Conservation (phyloP, 2,113 vertebrate species). For the Ameiurus melas region DNA sequence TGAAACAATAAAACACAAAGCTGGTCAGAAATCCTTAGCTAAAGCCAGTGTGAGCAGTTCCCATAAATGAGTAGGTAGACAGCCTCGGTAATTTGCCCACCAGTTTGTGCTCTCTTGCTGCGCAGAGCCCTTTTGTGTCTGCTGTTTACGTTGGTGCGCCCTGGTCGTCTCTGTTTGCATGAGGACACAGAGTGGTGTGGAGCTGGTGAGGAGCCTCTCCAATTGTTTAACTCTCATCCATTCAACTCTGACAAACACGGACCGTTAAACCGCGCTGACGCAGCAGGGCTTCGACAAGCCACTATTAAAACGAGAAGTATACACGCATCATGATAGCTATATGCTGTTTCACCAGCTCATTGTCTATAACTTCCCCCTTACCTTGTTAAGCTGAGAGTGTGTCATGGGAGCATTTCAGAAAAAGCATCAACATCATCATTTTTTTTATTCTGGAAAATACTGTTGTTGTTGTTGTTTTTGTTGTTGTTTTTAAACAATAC, state of each 20-base stretch:
- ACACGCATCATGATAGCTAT: background rate
- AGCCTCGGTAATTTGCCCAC: slow-evolving; percentile 36
- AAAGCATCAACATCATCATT: background rate
- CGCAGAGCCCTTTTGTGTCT: slow-evolving; percentile 59
- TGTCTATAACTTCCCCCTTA: background rate
- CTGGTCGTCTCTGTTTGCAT: slow-evolving; percentile 54
- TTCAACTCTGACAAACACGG: slow-evolving; percentile 76
- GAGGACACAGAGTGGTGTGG: slow-evolving; percentile 54
- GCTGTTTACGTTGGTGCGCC: slow-evolving; percentile 55
- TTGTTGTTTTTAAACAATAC: background rate
- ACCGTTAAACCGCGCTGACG: slow-evolving; percentile 45
- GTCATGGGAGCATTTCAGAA: background rate
- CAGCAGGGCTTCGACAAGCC: slow-evolving; percentile 64
- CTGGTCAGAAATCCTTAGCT: background rate
- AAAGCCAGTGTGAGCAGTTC: background rate
- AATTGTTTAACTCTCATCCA: slow-evolving; percentile 75
- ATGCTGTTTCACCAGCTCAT: background rate
- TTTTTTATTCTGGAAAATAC: background rate
- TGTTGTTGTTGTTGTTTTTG: background rate
- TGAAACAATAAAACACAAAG: background rate
- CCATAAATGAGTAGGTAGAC: slow-evolving; percentile 48
- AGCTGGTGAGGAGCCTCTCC: slow-evolving; percentile 66
- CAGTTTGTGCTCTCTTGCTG: slow-evolving; percentile 46
- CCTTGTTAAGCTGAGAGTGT: background rate
- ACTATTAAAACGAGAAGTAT: background rate